Evolutionary conservation across 2,113 vertebrate genomes (phyloP).

Genomic region (Ardeotis arabs): DNA sequence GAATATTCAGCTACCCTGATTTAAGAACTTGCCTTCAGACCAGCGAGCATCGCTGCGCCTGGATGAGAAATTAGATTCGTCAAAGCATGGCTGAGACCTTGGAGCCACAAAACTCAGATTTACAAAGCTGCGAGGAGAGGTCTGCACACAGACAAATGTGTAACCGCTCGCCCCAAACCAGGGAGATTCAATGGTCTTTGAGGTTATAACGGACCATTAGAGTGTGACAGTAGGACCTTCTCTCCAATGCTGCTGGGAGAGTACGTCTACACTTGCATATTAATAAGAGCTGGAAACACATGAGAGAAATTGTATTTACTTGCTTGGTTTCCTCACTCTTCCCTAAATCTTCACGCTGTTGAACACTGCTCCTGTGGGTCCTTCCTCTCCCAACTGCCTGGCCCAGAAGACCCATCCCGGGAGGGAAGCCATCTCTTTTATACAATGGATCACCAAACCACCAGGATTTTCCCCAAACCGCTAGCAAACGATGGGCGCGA

Average conservation of each 20-base stretch:
- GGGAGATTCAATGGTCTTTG: not conserved
- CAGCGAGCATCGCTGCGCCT: rapidly evolving
- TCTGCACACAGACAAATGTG: not conserved
- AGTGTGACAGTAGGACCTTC: not conserved
- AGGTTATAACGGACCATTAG: not conserved
- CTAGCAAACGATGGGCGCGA: rapidly evolving
- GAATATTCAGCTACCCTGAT: slow-evolving; percentile 3
- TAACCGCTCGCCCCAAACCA: not conserved
- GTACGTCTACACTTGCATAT: not conserved
- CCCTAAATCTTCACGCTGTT: rapidly evolving
- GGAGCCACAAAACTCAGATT: not conserved
- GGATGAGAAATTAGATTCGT: not conserved
- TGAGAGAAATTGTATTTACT: not conserved
- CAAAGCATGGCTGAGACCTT: not conserved
- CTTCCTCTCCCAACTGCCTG: not conserved
- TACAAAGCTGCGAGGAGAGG: not conserved
- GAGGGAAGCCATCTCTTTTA: rapidly evolving
- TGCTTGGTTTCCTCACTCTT: not conserved
- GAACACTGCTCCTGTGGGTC: not conserved
- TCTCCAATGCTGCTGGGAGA: not conserved
- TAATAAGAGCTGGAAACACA: not conserved
- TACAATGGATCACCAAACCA: rapidly evolving
- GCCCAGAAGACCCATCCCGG: rapidly evolving
- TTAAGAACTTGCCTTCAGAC: not conserved
- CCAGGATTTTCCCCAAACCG: not conserved